Conservation (phyloP, 1,140 invertebrate species). For the Ganaspis sp. region DNA sequence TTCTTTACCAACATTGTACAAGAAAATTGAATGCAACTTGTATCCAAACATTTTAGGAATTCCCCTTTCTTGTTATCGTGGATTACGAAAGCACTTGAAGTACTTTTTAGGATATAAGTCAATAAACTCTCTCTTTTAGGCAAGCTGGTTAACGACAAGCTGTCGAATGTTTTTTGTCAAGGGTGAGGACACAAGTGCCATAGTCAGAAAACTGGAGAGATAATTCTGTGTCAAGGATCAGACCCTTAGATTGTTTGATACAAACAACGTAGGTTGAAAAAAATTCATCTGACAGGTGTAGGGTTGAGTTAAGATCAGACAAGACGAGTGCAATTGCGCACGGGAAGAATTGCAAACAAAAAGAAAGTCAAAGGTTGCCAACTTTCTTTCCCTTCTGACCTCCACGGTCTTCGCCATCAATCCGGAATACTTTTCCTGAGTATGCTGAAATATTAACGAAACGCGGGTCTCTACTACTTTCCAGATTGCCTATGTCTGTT, state of each 20-base stretch:
- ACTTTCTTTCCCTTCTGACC: slow-evolving; percentile 30
- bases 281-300: slow-evolving; percentile 67
- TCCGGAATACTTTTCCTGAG: slow-evolving; percentile 31
- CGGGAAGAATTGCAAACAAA: neutral
- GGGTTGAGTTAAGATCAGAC: slow-evolving; percentile 53
- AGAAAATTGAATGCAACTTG: too few species aligned
- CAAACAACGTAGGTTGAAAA: slow-evolving; percentile 60
- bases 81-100: neutral
- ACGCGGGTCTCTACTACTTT: slow-evolving; percentile 50
- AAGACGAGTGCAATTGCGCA: neutral
- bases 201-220: neutral
- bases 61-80: too few species aligned
- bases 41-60: too few species aligned
- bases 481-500: slow-evolving; percentile 64
- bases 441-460: slow-evolving; percentile 64
- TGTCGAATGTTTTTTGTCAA: neutral
- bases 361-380: neutral
- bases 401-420: slow-evolving; percentile 22
- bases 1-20: too few species aligned
- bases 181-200: neutral
- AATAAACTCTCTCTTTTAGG: neutral
- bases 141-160: neutral
- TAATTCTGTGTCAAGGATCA: neutral
- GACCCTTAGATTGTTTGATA: slow-evolving; percentile 53
- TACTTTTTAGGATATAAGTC: neutral